Base-by-base conservation (phyloP, 2,797 vertebrate genomes). In the Brachymystax lenok region DNA sequence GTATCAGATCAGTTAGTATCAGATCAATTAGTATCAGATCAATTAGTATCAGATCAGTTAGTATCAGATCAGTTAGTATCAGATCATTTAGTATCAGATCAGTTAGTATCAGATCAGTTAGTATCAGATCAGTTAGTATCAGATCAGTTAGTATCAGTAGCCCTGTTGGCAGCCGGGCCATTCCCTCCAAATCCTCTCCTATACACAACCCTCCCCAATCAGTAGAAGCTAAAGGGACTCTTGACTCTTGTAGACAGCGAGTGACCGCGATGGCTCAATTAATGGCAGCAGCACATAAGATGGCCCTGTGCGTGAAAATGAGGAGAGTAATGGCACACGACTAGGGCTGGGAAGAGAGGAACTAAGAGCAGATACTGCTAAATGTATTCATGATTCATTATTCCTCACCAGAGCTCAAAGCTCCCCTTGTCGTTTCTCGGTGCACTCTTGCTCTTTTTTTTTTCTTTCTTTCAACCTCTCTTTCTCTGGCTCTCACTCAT, bases 371-470 rank as follows among this genome's bases (percentile, higher is more conserved):
- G 89, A 90, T 88, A 91, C 87, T 89, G 89, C 92, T 92, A 86
- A 91, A 92, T 92, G 89, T 92, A 92, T 92, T 92, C 91, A 92
- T 92, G 91, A 92, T 91, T 93, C 90, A 92, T 92, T 92, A 91
- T 91, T 91, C 90, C 88, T 82, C 83, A 78, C 86, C 77, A 85
- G 81, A 64, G 89, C 88, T 90, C 85, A 87, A 84, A 86, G 87
- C 84, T 72, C 79, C 80, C 80, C 80, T 28, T 51, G 56, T 63
- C 70, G 21, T 71, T 50, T 71, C n/a, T 10, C 30, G 6, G 17
- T 27, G 50, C 46, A 24, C 64, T 19, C 83, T 80, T 80, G 82
- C 74, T 78, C 87, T 88, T 86, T 89, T 88, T 24, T 24, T 83
- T 87, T 83, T 84, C 78, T 80, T 74, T 84, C 79, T 69, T 63